Evolutionary conservation across 2,888 invertebrate species (phyloP).

Genomic region (Acrocera orbiculus): DNA sequence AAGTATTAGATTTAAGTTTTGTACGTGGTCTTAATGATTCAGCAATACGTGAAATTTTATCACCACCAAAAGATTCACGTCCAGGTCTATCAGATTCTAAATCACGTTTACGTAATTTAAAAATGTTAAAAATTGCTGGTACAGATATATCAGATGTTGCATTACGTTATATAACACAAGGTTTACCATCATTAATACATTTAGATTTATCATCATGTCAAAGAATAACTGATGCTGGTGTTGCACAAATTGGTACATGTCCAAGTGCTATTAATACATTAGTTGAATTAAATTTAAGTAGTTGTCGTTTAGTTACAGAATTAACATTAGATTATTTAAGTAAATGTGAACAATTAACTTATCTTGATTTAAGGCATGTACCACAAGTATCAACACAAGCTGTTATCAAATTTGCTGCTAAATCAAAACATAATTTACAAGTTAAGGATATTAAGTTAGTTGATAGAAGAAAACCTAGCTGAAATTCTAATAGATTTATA

Average conservation of each 20-base stretch:
- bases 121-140: slow-evolving; percentile 60
- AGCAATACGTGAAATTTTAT: slow-evolving; percentile 66
- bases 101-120: slow-evolving; percentile 58
- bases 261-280: slow-evolving; percentile 48
- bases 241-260: slow-evolving; percentile 66
- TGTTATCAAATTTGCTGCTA: slow-evolving; percentile 67
- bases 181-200: slow-evolving; percentile 52
- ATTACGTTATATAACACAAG: slow-evolving; percentile 50
- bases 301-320: slow-evolving; percentile 68
- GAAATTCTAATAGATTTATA: no score
- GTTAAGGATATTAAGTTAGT: slow-evolving; percentile 65
- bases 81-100: slow-evolving; percentile 58
- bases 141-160: slow-evolving; percentile 78
- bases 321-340: slow-evolving; percentile 63
- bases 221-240: slow-evolving; percentile 75
- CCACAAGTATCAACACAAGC: slow-evolving; percentile 66
- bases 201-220: slow-evolving; percentile 76
- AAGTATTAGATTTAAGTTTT: slow-evolving; percentile 67
- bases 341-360: slow-evolving; percentile 52
- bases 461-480: slow-evolving; percentile 33
- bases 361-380: slow-evolving; percentile 62
- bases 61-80: slow-evolving; percentile 70
- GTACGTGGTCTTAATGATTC: slow-evolving; percentile 72
- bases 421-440: slow-evolving; percentile 59
- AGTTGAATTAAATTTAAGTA: slow-evolving; percentile 59